Base-by-base conservation (phyloP, 1,140 invertebrate species). In the Latrodectus geometricus region DNA sequence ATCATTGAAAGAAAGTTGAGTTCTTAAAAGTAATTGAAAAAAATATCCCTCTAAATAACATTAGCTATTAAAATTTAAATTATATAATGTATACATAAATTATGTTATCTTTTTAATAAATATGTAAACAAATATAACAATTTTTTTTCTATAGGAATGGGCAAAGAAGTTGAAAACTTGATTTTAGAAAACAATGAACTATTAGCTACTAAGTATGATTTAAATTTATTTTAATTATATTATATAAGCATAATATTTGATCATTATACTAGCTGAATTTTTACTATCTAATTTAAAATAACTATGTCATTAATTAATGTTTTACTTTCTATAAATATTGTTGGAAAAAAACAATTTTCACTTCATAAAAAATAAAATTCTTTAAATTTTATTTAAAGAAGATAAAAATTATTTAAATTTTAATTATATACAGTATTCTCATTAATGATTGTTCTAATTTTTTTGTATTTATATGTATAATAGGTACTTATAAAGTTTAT, bases 111-210 rank as follows among this genome's bases (percentile, higher is more conserved):
- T 35, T 35, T 35, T 35, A n/a, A 35, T 35, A 5, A 35, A 35
- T 5, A 35, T 35, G 35, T 35, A 35, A 35, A 35, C 35, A 35
- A 35, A 1, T 35, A 35, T 35, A 35, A 35, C 11, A 2, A 14
- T 61, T 61, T 17, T 61, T 61, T 21, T 14, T 66, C 54, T 76
- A 8, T 91, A 99, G 98, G 98, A 87, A 99, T 99, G 98, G 98
- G 98, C 17, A 98, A 98, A 91, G 98, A 99, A 93, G 97, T 99
- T 15, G 98, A 99, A 91, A 99, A 99, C 92, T 93, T 99, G 49
- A 99, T 99, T 79, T 94, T 97, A 93, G 99, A 99, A 92, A 99
- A 99, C 91, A 99, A 98, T 90, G 98, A 99, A 93, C 93, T 99
- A 20, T 91, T 99, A 74, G 97, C 97, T 9, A 99, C 98, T 61